phyloP scores from a whole-genome alignment of 2,888 invertebrate species.

The Polymixis flavicincta region DNA sequence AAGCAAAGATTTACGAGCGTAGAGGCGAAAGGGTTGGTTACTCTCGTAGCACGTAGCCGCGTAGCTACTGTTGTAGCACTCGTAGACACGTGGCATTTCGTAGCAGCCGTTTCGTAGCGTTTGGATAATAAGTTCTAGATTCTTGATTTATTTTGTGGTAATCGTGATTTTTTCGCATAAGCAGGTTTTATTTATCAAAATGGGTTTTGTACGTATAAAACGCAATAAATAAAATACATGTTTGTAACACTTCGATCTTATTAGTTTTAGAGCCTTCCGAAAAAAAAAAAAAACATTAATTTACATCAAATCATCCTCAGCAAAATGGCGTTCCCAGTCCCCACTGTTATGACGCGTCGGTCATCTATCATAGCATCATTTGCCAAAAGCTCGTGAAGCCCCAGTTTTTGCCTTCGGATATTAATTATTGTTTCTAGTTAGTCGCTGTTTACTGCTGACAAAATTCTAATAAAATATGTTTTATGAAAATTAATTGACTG shows the following conservation, averaged over 20 bases:
- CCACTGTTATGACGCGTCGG: slow-evolving; percentile 43
- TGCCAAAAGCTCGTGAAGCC: slow-evolving; percentile 38
- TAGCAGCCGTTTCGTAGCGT: slow-evolving; percentile 30
- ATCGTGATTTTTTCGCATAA: background rate
- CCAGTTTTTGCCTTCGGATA: slow-evolving; percentile 37
- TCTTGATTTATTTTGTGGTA: background rate
- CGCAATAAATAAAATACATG: background rate
- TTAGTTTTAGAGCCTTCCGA: background rate
- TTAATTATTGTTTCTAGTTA: slow-evolving; percentile 52
- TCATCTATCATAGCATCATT: slow-evolving; percentile 56
- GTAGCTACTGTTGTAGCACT: slow-evolving; percentile 37
- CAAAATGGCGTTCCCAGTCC: slow-evolving; percentile 33
- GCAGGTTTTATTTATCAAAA: background rate
- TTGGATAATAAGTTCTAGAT: background rate
- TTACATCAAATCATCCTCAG: slow-evolving; percentile 36
- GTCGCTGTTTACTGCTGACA: background rate
- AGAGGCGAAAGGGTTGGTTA: slow-evolving; percentile 25
- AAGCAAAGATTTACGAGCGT: slow-evolving; percentile 51
- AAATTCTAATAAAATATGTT: slow-evolving; percentile 9
- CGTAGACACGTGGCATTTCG: slow-evolving; percentile 47
- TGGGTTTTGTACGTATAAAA: background rate
- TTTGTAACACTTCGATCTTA: background rate
- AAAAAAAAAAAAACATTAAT: slow-evolving; percentile 34
- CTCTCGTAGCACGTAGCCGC: slow-evolving; percentile 53
- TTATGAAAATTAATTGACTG: background rate